These are phyloP conservation scores for Champsocephalus gunnari DNA, from an alignment of 2,797 vertebrate genomes.

Conservation along the genomic window DNA sequence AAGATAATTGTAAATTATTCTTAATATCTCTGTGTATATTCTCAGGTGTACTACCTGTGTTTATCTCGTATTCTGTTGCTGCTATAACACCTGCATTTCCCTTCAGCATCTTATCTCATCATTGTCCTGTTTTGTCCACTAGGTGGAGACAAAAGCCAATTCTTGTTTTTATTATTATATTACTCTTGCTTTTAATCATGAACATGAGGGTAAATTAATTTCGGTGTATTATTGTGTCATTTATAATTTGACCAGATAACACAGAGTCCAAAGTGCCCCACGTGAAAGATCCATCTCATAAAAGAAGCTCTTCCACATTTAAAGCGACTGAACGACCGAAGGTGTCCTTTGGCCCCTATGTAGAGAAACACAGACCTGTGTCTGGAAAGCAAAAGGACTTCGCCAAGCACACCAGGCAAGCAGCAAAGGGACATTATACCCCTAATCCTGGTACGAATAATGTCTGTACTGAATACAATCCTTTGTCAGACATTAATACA, in stretches of 20 bases:
- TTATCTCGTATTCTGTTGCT: no score
- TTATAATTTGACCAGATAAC: conserved; percentile 58
- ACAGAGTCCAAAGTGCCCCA: conserved; percentile 50
- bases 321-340: conserved; percentile 66
- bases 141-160: conserved; percentile 64
- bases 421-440: conserved; percentile 69
- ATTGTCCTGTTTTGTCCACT: conserved; percentile 49
- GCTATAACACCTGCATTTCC: no score
- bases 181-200: conserved; percentile 4
- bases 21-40: no score
- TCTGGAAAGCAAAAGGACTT: conserved; percentile 53
- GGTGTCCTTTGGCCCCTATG: conserved; percentile 72
- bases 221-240: conserved; percentile 19
- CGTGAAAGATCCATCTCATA: conserved; percentile 47
- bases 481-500: neutral
- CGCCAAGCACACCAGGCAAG: conserved; percentile 46
- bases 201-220: conserved; percentile 5
- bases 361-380: conserved; percentile 57
- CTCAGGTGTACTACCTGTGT: no score
- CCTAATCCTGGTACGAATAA: conserved; percentile 77
- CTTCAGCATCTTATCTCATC: no score
- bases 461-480: neutral
- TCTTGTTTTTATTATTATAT: neutral
- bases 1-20: no score
- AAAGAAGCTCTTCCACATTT: conserved; percentile 38